Evolutionary conservation across 2,797 vertebrate genomes (phyloP).

Genomic region (Eidolon dupreanum): DNA sequence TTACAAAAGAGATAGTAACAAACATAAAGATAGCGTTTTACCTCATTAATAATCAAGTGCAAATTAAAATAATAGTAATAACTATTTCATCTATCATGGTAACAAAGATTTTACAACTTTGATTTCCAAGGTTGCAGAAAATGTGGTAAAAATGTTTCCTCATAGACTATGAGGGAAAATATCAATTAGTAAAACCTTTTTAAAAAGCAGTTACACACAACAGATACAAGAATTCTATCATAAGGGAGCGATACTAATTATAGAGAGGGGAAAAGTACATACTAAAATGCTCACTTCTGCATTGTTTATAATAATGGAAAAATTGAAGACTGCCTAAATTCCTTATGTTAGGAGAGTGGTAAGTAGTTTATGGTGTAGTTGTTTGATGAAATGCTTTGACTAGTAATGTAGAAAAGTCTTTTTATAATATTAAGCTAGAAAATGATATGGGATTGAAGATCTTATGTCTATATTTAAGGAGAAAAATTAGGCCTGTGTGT

Average conservation of each 20-base stretch:
- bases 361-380: not conserved
- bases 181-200: not conserved
- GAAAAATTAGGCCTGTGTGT: not conserved
- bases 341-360: not conserved
- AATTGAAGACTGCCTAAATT: not conserved
- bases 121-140: not conserved
- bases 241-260: not conserved
- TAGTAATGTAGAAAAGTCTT: not conserved
- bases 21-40: not conserved
- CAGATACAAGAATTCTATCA: not conserved
- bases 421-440: not conserved
- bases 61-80: slow-evolving; percentile 7
- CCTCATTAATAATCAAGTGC: not conserved
- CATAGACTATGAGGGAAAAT: not conserved
- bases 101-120: not conserved
- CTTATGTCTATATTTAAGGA: not conserved
- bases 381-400: not conserved
- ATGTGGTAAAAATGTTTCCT: not conserved
- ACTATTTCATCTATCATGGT: not conserved
- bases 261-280: not conserved
- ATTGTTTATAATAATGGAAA: slow-evolving; percentile 5
- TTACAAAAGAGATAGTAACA: not conserved
- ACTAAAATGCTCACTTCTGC: not conserved
- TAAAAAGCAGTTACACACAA: not conserved
- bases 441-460: not conserved